Percentiles rank a stretch among this genome's conserved stretches.
Conservation (phyloP, 2,888 invertebrate species). For the Andrena minutula region DNA sequence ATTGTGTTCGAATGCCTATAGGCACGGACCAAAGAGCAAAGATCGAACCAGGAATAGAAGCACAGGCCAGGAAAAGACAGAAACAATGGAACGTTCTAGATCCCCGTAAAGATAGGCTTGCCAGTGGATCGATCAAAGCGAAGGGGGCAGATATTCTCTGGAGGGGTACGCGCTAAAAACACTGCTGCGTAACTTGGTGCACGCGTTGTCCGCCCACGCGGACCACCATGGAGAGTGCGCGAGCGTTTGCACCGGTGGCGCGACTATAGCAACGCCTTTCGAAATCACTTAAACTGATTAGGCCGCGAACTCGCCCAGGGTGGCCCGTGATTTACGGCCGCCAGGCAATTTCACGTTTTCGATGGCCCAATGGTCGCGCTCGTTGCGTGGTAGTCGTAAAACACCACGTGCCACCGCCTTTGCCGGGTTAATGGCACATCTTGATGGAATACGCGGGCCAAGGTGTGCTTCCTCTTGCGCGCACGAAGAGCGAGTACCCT, state of each 20-base stretch:
- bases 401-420: slow-evolving; percentile 61
- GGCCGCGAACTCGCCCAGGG: slow-evolving; percentile 71
- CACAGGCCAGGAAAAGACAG: neutral
- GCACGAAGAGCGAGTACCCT: neutral
- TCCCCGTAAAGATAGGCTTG: slow-evolving; percentile 33
- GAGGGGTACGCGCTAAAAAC: neutral
- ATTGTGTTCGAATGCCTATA: slow-evolving; percentile 16
- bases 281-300: slow-evolving; percentile 82
- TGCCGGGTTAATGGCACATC: slow-evolving; percentile 28
- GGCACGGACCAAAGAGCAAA: neutral
- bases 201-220: slow-evolving; percentile 64
- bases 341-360: slow-evolving; percentile 75
- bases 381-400: slow-evolving; percentile 68
- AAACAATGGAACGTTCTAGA: slow-evolving; percentile 50
- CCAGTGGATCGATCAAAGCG: slow-evolving; percentile 28
- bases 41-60: slow-evolving; percentile 1
- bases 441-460: slow-evolving; percentile 16
- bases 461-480: slow-evolving; percentile 6
- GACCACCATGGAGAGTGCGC: slow-evolving; percentile 63
- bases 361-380: slow-evolving; percentile 66
- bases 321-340: slow-evolving; percentile 75
- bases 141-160: neutral
- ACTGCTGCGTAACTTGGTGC: slow-evolving; percentile 65
- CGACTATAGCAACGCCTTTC: slow-evolving; percentile 67
- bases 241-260: slow-evolving; percentile 44